These are phyloP conservation scores for Bufo gargarizans DNA, from an alignment of 2,113 vertebrate genomes.

Conservation along the genomic window DNA sequence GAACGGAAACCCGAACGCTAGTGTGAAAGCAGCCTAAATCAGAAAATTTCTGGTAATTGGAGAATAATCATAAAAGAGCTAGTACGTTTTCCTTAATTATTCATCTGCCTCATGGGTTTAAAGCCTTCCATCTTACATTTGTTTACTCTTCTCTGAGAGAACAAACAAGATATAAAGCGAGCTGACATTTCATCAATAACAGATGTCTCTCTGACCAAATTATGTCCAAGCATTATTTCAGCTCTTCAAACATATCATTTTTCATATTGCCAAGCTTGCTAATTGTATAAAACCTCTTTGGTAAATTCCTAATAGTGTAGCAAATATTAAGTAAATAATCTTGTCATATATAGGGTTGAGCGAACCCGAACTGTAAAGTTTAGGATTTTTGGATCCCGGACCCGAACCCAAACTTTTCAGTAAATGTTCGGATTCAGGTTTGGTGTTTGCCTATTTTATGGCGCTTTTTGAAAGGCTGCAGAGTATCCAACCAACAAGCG, in stretches of 20 bases:
- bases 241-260: not conserved
- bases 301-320: no score
- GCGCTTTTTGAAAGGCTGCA: no score
- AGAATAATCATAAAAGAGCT: conserved; percentile 54
- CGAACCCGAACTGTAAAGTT: no score
- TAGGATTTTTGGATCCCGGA: no score
- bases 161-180: conserved; percentile 32
- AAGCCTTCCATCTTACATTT: conserved; percentile 44
- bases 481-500: no score
- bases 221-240: not conserved
- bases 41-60: conserved; percentile 51
- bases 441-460: no score
- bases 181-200: conserved; percentile 30
- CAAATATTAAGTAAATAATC: no score
- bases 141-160: conserved; percentile 22
- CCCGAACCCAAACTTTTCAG: no score
- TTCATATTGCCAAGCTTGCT: not conserved
- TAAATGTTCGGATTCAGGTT: no score
- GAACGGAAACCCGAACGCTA: no score
- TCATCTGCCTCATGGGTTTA: conserved; percentile 46
- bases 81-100: conserved; percentile 46
- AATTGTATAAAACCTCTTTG: not conserved
- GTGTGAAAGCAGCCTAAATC: no score
- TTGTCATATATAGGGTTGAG: no score
- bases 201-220: conserved; percentile 14